A percentile compares a stretch with the other conserved stretches of the same genome.
Conservation (phyloP, 2,888 invertebrate species). For the Odontocolon sp. region DNA sequence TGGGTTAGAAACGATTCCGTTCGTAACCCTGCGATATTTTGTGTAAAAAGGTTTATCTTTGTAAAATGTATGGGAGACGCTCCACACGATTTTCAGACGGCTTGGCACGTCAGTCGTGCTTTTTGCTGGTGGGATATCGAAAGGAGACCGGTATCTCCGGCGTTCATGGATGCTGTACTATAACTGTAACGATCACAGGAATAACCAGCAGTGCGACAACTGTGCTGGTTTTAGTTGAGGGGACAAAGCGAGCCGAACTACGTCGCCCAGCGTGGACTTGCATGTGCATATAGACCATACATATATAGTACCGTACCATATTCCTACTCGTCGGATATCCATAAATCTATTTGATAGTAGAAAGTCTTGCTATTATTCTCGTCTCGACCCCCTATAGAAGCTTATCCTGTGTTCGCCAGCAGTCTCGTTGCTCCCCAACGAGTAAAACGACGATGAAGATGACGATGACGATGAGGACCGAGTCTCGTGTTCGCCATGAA, state of each 20-base stretch:
- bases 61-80: not conserved
- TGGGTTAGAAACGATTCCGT: too few relatives aligned
- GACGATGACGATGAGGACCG: constrained; percentile 57
- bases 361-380: constrained; percentile 78
- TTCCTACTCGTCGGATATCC: constrained; percentile 72
- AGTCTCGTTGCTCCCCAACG: constrained; percentile 59
- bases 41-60: not conserved
- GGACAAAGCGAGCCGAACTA: constrained; percentile 48
- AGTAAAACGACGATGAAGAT: constrained; percentile 59
- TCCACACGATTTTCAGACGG: not conserved
- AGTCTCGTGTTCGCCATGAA: constrained; percentile 15
- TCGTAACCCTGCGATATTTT: too few relatives aligned
- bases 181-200: constrained; percentile 42
- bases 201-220: constrained; percentile 42
- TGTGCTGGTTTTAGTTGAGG: not conserved
- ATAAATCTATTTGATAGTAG: constrained; percentile 80
- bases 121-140: constrained; percentile 16
- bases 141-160: constrained; percentile 34
- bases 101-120: constrained; percentile 28
- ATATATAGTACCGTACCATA: constrained; percentile 15
- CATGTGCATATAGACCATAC: constrained; percentile 14
- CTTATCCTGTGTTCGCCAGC: constrained; percentile 66
- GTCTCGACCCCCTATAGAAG: constrained; percentile 66
- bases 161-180: constrained; percentile 6
- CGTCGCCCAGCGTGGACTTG: constrained; percentile 12